Percentiles rank a stretch among this genome's conserved stretches.
These are phyloP conservation scores for Ceuthmochares aereus DNA, from an alignment of 2,113 vertebrate genomes.

Conservation along the genomic window DNA sequence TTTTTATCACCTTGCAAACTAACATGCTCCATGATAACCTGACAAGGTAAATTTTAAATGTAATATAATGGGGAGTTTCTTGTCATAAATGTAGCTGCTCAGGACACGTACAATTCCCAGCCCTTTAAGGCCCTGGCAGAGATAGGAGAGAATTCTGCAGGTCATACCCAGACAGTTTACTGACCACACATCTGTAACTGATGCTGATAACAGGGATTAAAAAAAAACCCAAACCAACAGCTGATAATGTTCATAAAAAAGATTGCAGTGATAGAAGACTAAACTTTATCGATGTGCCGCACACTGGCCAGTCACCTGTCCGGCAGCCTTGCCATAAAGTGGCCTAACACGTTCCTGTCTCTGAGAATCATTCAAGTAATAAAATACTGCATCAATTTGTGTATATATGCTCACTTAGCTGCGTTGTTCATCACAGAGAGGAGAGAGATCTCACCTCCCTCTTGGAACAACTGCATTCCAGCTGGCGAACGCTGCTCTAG, in stretches of 20 bases:
- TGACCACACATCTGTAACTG: not conserved
- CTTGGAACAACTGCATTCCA: not conserved
- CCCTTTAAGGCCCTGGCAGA: not conserved
- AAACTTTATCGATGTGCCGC: not conserved
- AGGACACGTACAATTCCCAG: not conserved
- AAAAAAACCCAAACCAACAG: not conserved
- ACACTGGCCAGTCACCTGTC: not conserved
- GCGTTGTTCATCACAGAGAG: fast-evolving
- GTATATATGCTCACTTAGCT: not conserved
- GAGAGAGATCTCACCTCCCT: not conserved
- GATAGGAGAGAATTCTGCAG: not conserved
- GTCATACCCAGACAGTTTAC: not conserved
- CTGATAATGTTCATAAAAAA: not conserved
- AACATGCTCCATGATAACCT: not conserved
- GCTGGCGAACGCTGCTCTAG: slow-evolving; percentile 6
- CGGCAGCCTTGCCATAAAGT: not conserved
- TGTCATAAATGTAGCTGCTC: not conserved
- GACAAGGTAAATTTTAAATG: not conserved
- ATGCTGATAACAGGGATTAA: not conserved
- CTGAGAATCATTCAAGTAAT: not conserved
- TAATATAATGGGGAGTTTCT: not conserved
- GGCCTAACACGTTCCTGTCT: not conserved
- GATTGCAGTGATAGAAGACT: not conserved
- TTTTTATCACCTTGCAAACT: not conserved
- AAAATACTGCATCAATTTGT: not conserved